Evolutionary conservation across 1,140 invertebrate genomes (phyloP), one percentile per base, ranked within the genome.

Genomic region (Aphaenogaster ashmeadi): DNA sequence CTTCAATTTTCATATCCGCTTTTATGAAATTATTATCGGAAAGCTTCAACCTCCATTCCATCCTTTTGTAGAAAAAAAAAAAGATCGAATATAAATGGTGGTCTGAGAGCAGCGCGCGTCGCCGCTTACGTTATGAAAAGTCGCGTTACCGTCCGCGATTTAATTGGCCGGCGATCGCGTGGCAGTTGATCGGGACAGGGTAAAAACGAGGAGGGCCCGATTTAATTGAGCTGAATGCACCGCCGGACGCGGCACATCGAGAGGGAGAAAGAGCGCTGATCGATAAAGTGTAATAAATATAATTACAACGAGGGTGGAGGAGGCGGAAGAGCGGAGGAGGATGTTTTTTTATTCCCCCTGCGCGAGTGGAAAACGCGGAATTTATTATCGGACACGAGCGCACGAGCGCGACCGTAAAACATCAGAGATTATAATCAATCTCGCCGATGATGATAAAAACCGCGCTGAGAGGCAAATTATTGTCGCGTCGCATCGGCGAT

Each of bases 221-320:
- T 89, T 89, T 77, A 85, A 89, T 89, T 44, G 71, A 87, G 79
- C 60, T 88, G 81, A 90, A 90, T 88, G 77, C 75, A 41, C 54
- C 50, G 5, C 13, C 72, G 79, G 13, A 71, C 83, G 66, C 72
- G 74, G 47, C 62, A 54, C 67, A 13, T 67, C 21, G 52, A 27
- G 80, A 74, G 66, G 9, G 52, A 72, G 4, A 83, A 54, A 83
- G 64, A 79, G 62, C 21, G 44, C 11, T 58, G 66, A 88, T 92
- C 88, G 79, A 92, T 85, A 90, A 85, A 91, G 66, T 85, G 81
- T 92, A 90, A 92, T 90, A 91, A 92, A 88, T 91, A 90, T 92
- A 91, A 91, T 91, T 91, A 91, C 86, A 86, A 87, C 44, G 79
- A 69, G 56, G 41, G 54, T 44, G 50, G 77, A 77, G 27, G 18